These are phyloP conservation scores for Leptopilina myrica DNA, from an alignment of 2,888 invertebrate genomes.

Conservation along the genomic window DNA sequence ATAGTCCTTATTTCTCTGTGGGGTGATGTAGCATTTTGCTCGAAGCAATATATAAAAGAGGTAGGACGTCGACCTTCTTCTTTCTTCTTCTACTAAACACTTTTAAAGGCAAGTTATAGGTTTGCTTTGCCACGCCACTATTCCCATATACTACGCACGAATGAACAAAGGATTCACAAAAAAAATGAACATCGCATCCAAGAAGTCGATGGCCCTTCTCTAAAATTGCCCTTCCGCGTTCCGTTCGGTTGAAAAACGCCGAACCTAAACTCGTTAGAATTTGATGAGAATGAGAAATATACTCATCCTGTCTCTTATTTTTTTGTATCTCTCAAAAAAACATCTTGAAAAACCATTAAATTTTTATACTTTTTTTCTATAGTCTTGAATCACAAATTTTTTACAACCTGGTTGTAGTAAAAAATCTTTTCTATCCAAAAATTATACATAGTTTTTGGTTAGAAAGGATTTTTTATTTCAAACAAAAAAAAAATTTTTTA, in stretches of 20 bases:
- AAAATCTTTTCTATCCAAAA: too few species aligned
- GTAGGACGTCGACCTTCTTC: constrained; percentile 63
- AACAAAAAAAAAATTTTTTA: too few species aligned
- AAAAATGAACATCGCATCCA: constrained; percentile 35
- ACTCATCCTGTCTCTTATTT: constrained; percentile 1
- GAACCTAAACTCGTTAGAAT: constrained; percentile 34
- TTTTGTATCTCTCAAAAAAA: neutral
- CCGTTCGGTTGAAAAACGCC: constrained; percentile 25
- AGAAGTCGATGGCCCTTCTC: constrained; percentile 31
- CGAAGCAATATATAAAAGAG: constrained; percentile 12
- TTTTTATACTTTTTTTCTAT: neutral
- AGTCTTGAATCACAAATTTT: too few species aligned
- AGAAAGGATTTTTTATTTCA: too few species aligned
- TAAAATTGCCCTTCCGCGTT: constrained; percentile 46
- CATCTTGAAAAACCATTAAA: neutral
- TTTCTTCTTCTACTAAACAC: constrained; percentile 21
- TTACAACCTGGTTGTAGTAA: too few species aligned
- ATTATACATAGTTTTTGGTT: too few species aligned
- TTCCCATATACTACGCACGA: constrained; percentile 22
- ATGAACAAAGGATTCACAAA: constrained; percentile 46
- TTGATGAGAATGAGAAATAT: neutral
- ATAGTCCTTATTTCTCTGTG: neutral
- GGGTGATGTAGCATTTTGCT: constrained; percentile 22
- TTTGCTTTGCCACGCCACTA: constrained; percentile 32
- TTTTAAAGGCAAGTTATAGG: constrained; percentile 27